Conservation (phyloP, 2,797 vertebrate genomes). For the Lophius americanus region DNA sequence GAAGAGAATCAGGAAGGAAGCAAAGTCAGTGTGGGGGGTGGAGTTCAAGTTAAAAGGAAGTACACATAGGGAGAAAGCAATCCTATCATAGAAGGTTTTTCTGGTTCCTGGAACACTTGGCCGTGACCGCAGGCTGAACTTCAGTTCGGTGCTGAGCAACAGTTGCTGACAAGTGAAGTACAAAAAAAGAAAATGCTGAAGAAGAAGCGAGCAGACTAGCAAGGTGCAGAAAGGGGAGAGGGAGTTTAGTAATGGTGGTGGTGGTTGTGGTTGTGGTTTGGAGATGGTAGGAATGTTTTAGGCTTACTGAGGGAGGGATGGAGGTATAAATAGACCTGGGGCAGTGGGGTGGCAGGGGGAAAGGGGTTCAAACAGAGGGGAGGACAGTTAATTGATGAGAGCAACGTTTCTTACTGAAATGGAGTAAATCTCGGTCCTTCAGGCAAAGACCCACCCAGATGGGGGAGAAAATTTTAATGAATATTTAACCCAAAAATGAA, state of each 20-base stretch:
- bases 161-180: constrained; percentile 65
- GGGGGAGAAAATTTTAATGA: neutral
- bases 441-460: constrained; percentile 22
- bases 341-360: neutral
- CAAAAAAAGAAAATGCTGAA: constrained; percentile 38
- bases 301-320: constrained; percentile 34
- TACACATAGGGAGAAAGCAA: constrained; percentile 9
- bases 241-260: constrained; percentile 45
- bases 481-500: neutral
- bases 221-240: neutral
- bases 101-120: constrained; percentile 68
- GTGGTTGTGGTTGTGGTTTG: constrained; percentile 33
- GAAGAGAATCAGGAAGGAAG: constrained; percentile 41
- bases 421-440: constrained; percentile 25
- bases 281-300: constrained; percentile 58
- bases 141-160: constrained; percentile 66
- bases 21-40: constrained; percentile 13
- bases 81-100: constrained; percentile 49
- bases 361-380: constrained; percentile 52
- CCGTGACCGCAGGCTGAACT: constrained; percentile 82
- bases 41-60: constrained; percentile 50
- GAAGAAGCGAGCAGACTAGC: constrained; percentile 17
- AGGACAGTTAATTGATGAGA: constrained; percentile 42
- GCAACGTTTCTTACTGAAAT: constrained; percentile 28
- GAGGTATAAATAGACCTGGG: constrained; percentile 62